phyloP scores from a whole-genome alignment of 2,797 vertebrate genomes.

The Nyctibius grandis region DNA sequence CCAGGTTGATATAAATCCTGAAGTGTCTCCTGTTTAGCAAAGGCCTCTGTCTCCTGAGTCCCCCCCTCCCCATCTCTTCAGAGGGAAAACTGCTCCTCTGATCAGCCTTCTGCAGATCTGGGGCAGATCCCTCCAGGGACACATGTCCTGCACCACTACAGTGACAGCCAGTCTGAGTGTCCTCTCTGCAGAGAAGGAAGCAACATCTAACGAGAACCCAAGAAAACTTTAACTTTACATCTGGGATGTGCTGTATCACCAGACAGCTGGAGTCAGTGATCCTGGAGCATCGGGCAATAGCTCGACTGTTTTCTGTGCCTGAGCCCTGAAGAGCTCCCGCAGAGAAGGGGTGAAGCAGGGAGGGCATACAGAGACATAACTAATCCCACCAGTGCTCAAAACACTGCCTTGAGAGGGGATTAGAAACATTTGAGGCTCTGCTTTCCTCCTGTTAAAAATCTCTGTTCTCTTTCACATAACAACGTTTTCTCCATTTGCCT shows the following conservation, averaged over 20 bases:
- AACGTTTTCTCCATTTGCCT: not conserved
- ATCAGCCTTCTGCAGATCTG: not conserved
- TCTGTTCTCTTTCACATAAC: not conserved
- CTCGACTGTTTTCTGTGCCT: not conserved
- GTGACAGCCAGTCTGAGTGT: not conserved
- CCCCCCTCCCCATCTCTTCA: fast-evolving
- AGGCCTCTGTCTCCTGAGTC: not conserved
- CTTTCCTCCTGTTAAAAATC: not conserved
- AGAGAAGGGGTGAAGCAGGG: not conserved
- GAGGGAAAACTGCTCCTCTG: not conserved
- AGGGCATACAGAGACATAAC: not conserved
- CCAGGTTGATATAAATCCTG: not conserved
- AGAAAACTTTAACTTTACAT: not conserved
- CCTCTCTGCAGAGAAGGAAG: not conserved
- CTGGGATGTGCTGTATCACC: not conserved
- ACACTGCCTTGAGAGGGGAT: not conserved
- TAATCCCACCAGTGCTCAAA: not conserved
- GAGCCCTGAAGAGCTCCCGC: not conserved
- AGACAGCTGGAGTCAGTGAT: not conserved
- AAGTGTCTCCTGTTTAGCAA: not conserved
- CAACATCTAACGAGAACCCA: not conserved
- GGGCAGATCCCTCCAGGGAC: not conserved
- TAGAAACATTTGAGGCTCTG: not conserved
- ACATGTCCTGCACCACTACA: fast-evolving
- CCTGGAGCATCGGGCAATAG: not conserved